Evolutionary conservation across 2,113 vertebrate genomes (phyloP).

Genomic region (Maccullochella peelii): DNA sequence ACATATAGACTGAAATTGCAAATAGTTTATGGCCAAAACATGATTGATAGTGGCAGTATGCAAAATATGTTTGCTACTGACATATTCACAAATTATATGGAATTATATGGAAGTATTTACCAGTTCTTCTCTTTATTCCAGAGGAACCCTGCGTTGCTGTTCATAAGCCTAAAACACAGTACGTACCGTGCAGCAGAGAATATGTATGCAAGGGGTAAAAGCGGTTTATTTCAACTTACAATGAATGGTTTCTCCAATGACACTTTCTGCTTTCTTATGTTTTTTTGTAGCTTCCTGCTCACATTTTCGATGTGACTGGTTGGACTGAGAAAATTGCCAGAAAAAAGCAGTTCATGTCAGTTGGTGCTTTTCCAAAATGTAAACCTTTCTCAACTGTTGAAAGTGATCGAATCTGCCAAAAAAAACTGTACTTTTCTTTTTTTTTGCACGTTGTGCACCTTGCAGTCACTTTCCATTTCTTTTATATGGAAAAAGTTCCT

Average conservation of each 20-base stretch:
- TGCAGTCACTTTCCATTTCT: slow-evolving; percentile 25
- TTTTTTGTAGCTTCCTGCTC: background rate
- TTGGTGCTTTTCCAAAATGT: background rate
- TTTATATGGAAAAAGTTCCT: background rate
- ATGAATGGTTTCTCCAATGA: background rate
- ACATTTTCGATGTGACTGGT: background rate
- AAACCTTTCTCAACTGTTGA: background rate
- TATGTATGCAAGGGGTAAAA: background rate
- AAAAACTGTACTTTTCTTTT: background rate
- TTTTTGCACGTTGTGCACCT: slow-evolving; percentile 1
- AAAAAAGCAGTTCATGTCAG: background rate
- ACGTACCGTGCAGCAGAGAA: background rate
- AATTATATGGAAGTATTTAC: background rate
- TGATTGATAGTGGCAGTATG: no score
- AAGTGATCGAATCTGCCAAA: background rate
- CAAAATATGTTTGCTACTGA: background rate
- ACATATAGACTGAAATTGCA: background rate
- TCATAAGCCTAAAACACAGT: background rate
- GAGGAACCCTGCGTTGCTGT: background rate
- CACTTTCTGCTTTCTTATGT: background rate
- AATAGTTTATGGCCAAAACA: background rate
- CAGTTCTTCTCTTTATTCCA: background rate
- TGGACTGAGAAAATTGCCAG: background rate
- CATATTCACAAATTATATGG: background rate
- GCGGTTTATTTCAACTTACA: background rate